Conservation (phyloP, 2,113 vertebrate species). For the Odocoileus virginianus region DNA sequence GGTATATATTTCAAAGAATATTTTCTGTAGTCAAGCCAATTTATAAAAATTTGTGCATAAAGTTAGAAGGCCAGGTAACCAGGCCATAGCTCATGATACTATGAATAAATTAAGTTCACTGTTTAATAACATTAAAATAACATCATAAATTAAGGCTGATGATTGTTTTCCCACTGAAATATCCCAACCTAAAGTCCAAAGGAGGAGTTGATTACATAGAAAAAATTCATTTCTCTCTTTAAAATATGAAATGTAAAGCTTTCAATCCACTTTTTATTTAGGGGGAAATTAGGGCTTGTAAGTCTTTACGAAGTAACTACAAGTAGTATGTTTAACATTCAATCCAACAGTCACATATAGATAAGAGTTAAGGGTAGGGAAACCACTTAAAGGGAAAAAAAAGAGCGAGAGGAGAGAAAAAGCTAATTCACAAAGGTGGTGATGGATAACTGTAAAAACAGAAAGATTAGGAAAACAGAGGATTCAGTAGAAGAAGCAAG, state of each 20-base stretch:
- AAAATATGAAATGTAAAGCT: constrained; percentile 20
- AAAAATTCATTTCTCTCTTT: background rate
- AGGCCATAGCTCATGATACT: background rate
- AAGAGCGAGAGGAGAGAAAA: background rate
- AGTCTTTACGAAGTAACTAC: background rate
- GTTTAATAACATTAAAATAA: background rate
- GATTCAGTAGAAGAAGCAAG: background rate
- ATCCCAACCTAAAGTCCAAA: background rate
- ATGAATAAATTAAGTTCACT: background rate
- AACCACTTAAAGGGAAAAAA: background rate
- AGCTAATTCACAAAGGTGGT: background rate
- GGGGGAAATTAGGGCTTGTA: background rate
- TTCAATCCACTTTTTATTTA: background rate
- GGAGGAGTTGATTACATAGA: background rate
- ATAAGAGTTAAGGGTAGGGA: background rate
- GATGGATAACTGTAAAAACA: background rate
- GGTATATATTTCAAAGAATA: background rate
- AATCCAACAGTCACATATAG: background rate
- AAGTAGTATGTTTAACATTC: background rate
- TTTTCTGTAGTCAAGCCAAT: background rate
- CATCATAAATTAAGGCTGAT: background rate
- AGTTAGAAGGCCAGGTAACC: background rate
- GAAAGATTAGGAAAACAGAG: background rate
- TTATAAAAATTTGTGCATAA: background rate
- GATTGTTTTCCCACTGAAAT: background rate